Evolutionary conservation across 2,888 invertebrate genomes (phyloP).

Genomic region (Ommatoiulus sabulosus): DNA sequence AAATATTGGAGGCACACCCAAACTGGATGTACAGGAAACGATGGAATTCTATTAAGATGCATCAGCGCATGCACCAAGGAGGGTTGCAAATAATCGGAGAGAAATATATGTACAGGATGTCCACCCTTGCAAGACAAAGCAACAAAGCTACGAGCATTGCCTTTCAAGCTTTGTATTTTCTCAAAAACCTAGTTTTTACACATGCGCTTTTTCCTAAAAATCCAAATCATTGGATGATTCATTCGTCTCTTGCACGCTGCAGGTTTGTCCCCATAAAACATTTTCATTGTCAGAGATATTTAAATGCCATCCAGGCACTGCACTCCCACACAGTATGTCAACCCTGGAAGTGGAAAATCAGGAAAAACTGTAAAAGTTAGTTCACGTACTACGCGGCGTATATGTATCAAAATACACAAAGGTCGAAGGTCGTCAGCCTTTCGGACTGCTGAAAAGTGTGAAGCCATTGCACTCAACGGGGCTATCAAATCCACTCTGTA

Average conservation of each 20-base stretch:
- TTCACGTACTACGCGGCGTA: neutral
- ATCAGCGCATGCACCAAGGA: neutral
- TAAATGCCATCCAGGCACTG: neutral
- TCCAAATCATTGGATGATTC: neutral
- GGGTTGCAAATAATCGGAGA: neutral
- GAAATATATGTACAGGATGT: neutral
- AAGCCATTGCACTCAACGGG: neutral
- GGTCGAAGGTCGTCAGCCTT: neutral
- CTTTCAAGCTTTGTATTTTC: too few relatives aligned
- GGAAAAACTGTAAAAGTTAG: neutral
- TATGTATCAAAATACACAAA: neutral
- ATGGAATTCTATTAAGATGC: neutral
- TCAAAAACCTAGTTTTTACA: neutral
- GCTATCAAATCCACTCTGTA: neutral
- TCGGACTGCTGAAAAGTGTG: neutral
- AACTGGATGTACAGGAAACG: neutral
- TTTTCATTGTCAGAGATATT: neutral
- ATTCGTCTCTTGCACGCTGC: neutral
- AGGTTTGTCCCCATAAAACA: neutral
- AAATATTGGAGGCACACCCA: neutral
- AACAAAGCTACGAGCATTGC: neutral
- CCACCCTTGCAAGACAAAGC: neutral
- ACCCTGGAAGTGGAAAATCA: neutral
- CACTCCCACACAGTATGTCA: constrained; percentile 1
- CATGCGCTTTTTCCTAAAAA: neutral